Evolutionary conservation across 2,113 vertebrate genomes (phyloP).

Genomic region (Hemiprocne comata): DNA sequence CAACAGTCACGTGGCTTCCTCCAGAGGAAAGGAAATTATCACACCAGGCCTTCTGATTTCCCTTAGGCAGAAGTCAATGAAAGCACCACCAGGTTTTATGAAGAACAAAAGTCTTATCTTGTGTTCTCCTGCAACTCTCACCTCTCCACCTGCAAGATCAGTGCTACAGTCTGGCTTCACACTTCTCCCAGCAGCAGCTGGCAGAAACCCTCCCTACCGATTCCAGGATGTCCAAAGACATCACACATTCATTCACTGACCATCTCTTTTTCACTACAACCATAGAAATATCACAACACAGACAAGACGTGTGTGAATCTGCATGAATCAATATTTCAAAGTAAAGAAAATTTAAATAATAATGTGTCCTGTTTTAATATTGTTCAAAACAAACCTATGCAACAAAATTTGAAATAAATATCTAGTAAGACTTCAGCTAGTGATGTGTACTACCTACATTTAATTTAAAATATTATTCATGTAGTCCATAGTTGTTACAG

Average conservation of each 20-base stretch:
- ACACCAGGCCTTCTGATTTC: neutral
- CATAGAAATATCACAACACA: neutral
- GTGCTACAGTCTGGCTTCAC: neutral
- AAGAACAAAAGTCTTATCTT: neutral
- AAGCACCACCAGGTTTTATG: neutral
- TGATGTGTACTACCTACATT: neutral
- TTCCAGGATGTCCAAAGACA: neutral
- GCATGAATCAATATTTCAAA: neutral
- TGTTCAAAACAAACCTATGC: neutral
- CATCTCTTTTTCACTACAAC: neutral
- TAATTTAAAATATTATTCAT: neutral
- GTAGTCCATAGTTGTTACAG: neutral
- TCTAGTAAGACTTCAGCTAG: neutral
- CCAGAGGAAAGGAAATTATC: fast-evolving
- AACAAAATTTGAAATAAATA: neutral
- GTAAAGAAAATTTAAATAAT: neutral
- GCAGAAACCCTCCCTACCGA: neutral
- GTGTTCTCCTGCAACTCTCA: neutral
- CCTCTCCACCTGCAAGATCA: neutral
- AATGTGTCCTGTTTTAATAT: neutral
- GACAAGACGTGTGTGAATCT: neutral
- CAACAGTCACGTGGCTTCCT: neutral
- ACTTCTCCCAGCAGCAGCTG: neutral
- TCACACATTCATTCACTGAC: neutral
- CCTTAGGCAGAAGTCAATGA: neutral